Evolutionary conservation across 2,888 invertebrate genomes (phyloP).

Genomic region (Empis stercorea): DNA sequence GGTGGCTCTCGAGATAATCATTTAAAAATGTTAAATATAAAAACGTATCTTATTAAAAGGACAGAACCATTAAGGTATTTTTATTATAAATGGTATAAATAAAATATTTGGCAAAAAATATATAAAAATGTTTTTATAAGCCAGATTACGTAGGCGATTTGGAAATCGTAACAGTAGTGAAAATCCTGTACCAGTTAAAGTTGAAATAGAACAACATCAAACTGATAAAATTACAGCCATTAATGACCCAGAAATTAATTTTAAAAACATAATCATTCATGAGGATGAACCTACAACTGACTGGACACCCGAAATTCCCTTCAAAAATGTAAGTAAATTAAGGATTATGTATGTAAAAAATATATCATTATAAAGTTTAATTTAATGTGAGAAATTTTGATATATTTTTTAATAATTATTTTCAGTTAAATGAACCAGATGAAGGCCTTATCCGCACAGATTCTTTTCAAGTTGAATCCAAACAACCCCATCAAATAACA

Average conservation of each 20-base stretch:
- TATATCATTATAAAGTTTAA: too few relatives aligned
- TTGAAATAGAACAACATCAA: background rate
- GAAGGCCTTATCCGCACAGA: slow-evolving; percentile 29
- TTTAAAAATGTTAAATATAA: slow-evolving; percentile 71
- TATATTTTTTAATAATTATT: background rate
- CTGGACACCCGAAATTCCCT: slow-evolving; percentile 87
- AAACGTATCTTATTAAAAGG: slow-evolving; percentile 78
- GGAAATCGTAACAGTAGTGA: slow-evolving; percentile 26
- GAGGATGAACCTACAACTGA: slow-evolving; percentile 71
- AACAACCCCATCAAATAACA: slow-evolving; percentile 27
- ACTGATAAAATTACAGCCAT: background rate
- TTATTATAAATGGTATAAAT: background rate
- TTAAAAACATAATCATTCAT: background rate
- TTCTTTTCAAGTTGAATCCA: slow-evolving; percentile 27
- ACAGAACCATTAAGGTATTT: slow-evolving; percentile 54
- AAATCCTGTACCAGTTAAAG: background rate
- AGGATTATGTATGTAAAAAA: too few relatives aligned
- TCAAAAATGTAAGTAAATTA: slow-evolving; percentile 59
- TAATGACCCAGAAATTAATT: background rate
- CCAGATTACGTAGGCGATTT: slow-evolving; percentile 23
- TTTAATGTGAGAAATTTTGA: too few relatives aligned
- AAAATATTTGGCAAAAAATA: background rate
- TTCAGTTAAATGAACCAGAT: slow-evolving; percentile 31
- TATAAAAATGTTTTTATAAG: background rate
- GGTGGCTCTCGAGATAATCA: slow-evolving; percentile 74